Base-by-base conservation (phyloP, 2,113 vertebrate genomes). In the Pungitius pungitius region DNA sequence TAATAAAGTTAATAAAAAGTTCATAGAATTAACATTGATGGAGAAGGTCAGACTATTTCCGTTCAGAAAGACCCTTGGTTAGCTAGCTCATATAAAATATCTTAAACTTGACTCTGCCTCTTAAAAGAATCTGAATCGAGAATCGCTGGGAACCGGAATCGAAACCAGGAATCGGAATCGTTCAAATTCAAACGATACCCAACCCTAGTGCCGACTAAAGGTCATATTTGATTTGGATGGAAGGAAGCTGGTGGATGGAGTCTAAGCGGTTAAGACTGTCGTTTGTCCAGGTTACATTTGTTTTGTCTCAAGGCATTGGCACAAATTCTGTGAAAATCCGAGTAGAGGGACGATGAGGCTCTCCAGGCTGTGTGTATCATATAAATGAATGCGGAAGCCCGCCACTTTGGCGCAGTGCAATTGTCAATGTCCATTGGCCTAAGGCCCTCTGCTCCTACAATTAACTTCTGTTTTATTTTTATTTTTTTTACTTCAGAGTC, bases 381-480 rank as follows among this genome's bases (percentile, higher is more conserved):
- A 26, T 39, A 61, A 56, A 56, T 59, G 18, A 40, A 40, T 52
- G 56, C 64, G n/a, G 27, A 45, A 58, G 22, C 3, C 24, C 39
- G 30, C 1, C 1, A 49, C 62, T 77, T 47, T 66, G 63, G 26
- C 55, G 37, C 51, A 30, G 39, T 24, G 30, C 69, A 70, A 27
- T 12, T 62, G 33, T 51, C 22, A 2, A 27, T 60, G 51, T 61
- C 66, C 49, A 39, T 14, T 30, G 12, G 65, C 67, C 26, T 0
- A 6, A 52, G 52, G 69, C 56, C 60, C 57, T 33, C 22, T 64
- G 67, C 54, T 71, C 54, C 52, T 77, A 81, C 71, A 78, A 56
- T 87, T 81, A 81, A 40, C 70, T 64, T 77, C n/a, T 73, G 49
- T 68, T 60, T 27, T 69, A 55, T 77, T 26, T 76, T 59, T 74